Base-by-base conservation (phyloP, 2,888 invertebrate genomes). In the Pogonocherus hispidulus region DNA sequence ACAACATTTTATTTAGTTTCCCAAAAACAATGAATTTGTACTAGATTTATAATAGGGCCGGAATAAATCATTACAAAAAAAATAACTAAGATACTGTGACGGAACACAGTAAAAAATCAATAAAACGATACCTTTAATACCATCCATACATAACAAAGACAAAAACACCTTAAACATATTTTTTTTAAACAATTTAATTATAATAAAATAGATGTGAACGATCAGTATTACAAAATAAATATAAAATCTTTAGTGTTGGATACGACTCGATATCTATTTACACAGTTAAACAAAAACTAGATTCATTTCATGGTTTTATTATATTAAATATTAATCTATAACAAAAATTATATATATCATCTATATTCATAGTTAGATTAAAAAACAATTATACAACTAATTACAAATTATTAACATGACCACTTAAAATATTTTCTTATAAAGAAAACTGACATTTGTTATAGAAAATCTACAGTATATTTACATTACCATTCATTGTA, bases 351-450 rank as follows among this genome's bases (percentile, higher is more conserved):
- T 83, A 80, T 79, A 82, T 41, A 41, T 37, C 37, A 37, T 82
- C 78, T 80, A 80, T 80, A 73, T 79, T 76, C 79, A 81, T 76
- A 79, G 76, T 79, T 79, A 79, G 77, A 78, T 79, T 80, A 77
- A 81, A 81, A 84, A 84, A 83, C 82, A 84, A 84, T 81, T 83
- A 80, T 84, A 84, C 84, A 84, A 83, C 82, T 84, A 84, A 83
- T 84, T 84, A 84, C 83, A 84, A 82, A 80, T 79, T 79, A 80
- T 80, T 80, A 84, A 83, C 83, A 81, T 81, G 76, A 77, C 74
- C 72, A 66, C 76, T 81, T 81, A 81, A 82, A 82, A 82, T 79
- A 81, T 83, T 84, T 84, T 84, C 84, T 84, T 84, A 83, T 84
- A 83, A 84, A 84, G 82, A 84, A 84, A 84, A 84, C 80, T 82